A percentile compares a stretch with the other conserved stretches of the same genome.
Evolutionary conservation across 2,797 vertebrate genomes (phyloP).

Genomic region (Myotis myotis): DNA sequence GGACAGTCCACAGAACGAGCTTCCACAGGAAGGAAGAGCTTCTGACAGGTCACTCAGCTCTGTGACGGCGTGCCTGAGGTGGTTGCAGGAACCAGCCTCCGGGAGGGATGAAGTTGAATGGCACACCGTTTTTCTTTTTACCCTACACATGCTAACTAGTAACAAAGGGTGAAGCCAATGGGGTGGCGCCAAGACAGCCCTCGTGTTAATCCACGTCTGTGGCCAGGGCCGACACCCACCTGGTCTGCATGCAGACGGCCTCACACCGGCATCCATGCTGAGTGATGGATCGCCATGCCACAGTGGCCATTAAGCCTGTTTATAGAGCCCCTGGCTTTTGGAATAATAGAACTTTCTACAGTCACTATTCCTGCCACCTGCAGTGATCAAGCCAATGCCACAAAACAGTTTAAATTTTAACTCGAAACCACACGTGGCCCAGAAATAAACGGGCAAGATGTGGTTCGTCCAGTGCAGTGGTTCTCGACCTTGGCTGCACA

Average conservation of each 20-base stretch:
- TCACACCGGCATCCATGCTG: neutral
- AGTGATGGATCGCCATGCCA: neutral
- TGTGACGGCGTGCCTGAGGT: fast-evolving
- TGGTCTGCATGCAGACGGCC: neutral
- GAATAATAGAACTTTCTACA: neutral
- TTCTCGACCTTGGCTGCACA: too few relatives aligned
- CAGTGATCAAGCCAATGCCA: neutral
- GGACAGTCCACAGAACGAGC: neutral
- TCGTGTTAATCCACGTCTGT: neutral
- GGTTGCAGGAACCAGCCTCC: neutral
- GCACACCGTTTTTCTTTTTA: neutral
- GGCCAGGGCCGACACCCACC: neutral
- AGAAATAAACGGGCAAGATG: neutral
- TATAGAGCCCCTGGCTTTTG: neutral
- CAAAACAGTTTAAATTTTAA: neutral
- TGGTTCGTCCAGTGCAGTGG: too few relatives aligned
- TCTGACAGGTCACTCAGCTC: neutral
- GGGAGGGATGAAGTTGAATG: neutral
- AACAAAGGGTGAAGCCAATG: neutral
- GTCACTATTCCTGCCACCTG: neutral
- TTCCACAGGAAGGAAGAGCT: neutral
- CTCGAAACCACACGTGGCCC: neutral
- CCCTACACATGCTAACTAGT: neutral
- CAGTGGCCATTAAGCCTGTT: neutral
- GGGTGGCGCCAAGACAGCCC: neutral